These are phyloP conservation scores for Drosophila rellima DNA, from an alignment of 2,888 invertebrate genomes.

Conservation along the genomic window DNA sequence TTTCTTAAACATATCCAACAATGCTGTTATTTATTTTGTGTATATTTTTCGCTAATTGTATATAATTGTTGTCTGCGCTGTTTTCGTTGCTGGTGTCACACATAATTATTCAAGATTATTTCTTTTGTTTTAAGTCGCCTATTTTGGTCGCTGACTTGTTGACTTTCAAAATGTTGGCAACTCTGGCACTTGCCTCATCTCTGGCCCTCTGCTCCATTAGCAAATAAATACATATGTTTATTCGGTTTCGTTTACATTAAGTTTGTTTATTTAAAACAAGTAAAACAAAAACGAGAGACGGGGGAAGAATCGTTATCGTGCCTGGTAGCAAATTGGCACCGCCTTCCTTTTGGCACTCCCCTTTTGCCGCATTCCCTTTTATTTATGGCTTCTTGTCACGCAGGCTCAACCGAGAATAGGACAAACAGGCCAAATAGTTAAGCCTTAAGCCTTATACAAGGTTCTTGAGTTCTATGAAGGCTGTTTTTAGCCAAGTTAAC, in stretches of 20 bases:
- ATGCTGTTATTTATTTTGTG: slow-evolving; percentile 20
- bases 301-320: slow-evolving; percentile 31
- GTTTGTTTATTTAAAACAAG: slow-evolving; percentile 16
- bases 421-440: neutral
- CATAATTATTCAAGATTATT: slow-evolving; percentile 67
- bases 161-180: slow-evolving; percentile 30
- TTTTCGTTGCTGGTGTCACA: slow-evolving; percentile 16
- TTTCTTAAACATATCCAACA: slow-evolving; percentile 38
- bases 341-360: slow-evolving; percentile 45
- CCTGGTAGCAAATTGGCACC: slow-evolving; percentile 37
- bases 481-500: neutral
- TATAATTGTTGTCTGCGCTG: slow-evolving; percentile 44
- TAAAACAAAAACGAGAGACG: neutral
- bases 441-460: slow-evolving; percentile 18
- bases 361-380: slow-evolving; percentile 47
- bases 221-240: slow-evolving; percentile 44
- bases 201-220: slow-evolving; percentile 1
- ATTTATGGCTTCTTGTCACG: slow-evolving; percentile 46
- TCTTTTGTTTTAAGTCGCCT: slow-evolving; percentile 41
- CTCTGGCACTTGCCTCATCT: slow-evolving; percentile 40
- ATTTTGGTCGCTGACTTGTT: slow-evolving; percentile 16
- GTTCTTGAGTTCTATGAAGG: neutral
- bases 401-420: slow-evolving; percentile 14
- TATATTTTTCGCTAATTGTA: slow-evolving; percentile 48
- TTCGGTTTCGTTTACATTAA: slow-evolving; percentile 29